Base-by-base conservation (phyloP, 2,797 vertebrate genomes). In the Galago senegalensis region DNA sequence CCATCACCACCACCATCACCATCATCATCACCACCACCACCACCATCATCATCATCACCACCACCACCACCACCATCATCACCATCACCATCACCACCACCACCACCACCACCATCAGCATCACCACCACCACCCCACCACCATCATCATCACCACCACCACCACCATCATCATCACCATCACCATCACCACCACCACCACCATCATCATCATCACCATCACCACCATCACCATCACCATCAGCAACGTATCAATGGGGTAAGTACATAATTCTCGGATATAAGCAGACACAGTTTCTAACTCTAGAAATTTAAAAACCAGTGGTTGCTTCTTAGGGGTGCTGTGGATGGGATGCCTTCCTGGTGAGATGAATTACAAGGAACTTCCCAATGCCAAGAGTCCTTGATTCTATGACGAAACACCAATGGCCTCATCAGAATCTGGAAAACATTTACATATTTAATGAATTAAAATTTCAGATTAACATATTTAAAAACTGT, bases 261-360 rank as follows among this genome's bases (percentile, higher is more conserved):
- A 67, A 12, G 20, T 4, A 69, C 46, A 40, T 10, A 49, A 25
- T 13, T 75, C 18, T 75, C 17, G 17, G 27, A 61, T 20, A 75
- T 92, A 83, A 67, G 58, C 29, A 72, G 72, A 84, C 5, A 29
- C 3, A 67, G 72, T 73, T 80, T 34, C 46, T 73, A 60, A 75
- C 58, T 95, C 61, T n/a, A 81, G 60, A 92, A 80, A 89, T 40
- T 73, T 67, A 17, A 67, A 89, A 79, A 67, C 25, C 34, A 89
- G 1, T 16, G 37, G 23, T 73, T 80, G n/a, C 9, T 75, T 85
- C 29, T 73, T 65, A 80, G 37, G 23, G 4, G 11, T 72, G 70
- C 65, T 65, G 20, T 80, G 67, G 73, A 65, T 20, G 29, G 65
- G 63, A 34, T 10, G 56, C 18, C 25, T 43, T 27, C 43, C 3